These are phyloP conservation scores for Phoenicopterus ruber DNA, from an alignment of 2,113 vertebrate species.

Conservation along the genomic window DNA sequence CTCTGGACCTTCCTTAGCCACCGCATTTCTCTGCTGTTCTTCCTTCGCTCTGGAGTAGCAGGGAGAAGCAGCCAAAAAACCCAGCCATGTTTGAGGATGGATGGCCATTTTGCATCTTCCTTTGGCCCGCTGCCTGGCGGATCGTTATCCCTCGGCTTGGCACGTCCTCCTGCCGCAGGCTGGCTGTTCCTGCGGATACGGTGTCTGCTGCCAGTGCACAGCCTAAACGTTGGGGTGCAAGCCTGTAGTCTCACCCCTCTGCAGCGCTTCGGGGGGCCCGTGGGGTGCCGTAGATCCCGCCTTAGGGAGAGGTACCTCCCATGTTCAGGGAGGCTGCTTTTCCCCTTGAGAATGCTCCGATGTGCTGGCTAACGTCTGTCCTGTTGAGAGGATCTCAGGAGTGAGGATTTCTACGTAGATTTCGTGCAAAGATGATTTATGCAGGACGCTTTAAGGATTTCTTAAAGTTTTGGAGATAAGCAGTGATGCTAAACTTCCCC, in stretches of 20 bases:
- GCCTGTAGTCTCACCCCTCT: background rate
- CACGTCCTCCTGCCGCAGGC: background rate
- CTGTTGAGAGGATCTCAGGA: background rate
- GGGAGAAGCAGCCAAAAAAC: background rate
- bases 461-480: background rate
- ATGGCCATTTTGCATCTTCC: background rate
- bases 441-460: background rate
- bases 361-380: background rate
- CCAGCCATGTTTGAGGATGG: background rate
- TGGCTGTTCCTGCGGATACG: background rate
- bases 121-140: background rate
- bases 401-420: background rate
- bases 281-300: background rate
- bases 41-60: background rate
- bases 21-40: background rate
- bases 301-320: background rate
- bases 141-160: rapidly evolving
- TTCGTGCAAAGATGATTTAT: background rate
- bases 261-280: rapidly evolving
- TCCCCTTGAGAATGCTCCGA: background rate
- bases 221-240: background rate
- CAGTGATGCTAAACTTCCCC: background rate
- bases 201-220: background rate
- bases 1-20: background rate
- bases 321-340: background rate